These are phyloP conservation scores for Psammodynastes pulverulentus DNA, from an alignment of 2,113 vertebrate genomes.

Conservation along the genomic window DNA sequence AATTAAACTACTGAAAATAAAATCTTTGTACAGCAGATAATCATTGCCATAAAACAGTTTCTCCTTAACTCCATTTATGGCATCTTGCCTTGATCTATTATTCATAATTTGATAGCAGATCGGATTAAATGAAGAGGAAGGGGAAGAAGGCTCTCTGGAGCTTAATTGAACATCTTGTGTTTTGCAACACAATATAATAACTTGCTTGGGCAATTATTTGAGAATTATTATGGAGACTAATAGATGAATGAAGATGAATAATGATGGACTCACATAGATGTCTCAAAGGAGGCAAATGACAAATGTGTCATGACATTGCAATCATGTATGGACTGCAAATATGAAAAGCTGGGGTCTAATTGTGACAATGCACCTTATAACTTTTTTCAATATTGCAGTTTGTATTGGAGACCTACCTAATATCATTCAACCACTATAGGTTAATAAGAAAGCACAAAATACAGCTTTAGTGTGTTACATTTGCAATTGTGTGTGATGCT, in stretches of 20 bases:
- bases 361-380: neutral
- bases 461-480: neutral
- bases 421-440: neutral
- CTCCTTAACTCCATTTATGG: rapidly evolving
- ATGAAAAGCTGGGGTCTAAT: neutral
- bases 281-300: neutral
- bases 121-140: neutral
- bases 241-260: neutral
- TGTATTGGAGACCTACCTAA: neutral
- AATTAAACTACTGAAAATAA: neutral
- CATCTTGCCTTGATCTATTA: neutral
- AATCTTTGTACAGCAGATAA: neutral
- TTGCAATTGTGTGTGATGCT: neutral
- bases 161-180: neutral
- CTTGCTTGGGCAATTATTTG: neutral
- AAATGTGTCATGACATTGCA: neutral
- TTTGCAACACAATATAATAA: neutral
- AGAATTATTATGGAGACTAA: neutral
- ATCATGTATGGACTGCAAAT: neutral
- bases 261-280: neutral
- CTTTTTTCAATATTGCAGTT: neutral
- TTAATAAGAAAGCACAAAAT: neutral
- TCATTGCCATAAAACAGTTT: neutral
- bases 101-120: neutral
- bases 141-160: neutral